Evolutionary conservation across 2,113 vertebrate genomes (phyloP).

Genomic region (Thoracochromis brauschi): DNA sequence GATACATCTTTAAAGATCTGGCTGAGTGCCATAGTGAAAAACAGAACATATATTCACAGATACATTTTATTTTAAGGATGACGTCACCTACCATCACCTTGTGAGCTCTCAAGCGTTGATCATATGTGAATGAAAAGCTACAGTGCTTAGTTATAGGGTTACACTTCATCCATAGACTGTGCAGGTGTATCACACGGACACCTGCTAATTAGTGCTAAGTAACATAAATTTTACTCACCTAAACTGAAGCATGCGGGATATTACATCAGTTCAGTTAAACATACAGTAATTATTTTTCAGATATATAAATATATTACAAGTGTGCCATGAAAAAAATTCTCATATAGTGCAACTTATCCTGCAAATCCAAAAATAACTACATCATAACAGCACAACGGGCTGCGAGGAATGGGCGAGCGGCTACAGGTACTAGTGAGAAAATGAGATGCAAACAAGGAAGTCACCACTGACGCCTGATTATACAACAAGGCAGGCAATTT

Average conservation of each 20-base stretch:
- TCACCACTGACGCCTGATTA: neutral
- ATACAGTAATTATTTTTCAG: neutral
- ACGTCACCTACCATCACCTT: neutral
- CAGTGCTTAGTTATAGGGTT: neutral
- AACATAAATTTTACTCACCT: neutral
- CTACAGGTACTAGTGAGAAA: constrained; percentile 17
- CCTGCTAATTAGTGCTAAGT: neutral
- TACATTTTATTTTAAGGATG: neutral
- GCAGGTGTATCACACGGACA: neutral
- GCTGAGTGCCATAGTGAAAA: neutral
- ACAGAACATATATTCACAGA: neutral
- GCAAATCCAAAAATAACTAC: constrained; percentile 28
- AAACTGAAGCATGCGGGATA: neutral
- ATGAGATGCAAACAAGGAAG: constrained; percentile 3
- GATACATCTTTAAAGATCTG: constrained; percentile 6
- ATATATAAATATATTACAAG: neutral
- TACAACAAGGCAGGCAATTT: neutral
- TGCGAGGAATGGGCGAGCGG: constrained; percentile 4
- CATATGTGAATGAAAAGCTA: neutral
- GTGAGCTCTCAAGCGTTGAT: neutral
- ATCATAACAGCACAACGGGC: constrained; percentile 14
- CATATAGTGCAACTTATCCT: neutral
- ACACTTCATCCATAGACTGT: neutral
- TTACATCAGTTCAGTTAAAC: neutral
- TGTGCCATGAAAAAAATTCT: neutral